Percentiles rank a stretch among this genome's conserved stretches.
Evolutionary conservation across 2,797 vertebrate genomes (phyloP).

Genomic region (Sebastes itinus): DNA sequence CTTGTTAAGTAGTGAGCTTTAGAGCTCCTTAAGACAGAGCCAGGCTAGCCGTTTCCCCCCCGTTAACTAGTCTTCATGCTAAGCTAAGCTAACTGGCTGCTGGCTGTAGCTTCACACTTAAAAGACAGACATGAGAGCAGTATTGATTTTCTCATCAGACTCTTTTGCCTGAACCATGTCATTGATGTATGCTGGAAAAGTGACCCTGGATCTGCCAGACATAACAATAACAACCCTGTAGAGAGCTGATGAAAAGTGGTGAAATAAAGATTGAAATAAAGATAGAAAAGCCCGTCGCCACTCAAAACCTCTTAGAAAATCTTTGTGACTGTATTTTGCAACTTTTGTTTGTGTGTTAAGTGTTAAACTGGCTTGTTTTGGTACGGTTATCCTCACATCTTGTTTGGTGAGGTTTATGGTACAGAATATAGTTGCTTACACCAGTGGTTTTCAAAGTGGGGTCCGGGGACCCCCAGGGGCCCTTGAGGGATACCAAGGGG

Average conservation of each 20-base stretch:
- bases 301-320: neutral
- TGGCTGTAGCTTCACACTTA: too few relatives aligned
- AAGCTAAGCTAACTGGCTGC: neutral
- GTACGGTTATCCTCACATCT: neutral
- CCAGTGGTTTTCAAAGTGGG: too few relatives aligned
- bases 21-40: neutral
- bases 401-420: neutral
- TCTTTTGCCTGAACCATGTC: neutral
- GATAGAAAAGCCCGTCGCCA: neutral
- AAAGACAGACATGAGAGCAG: neutral
- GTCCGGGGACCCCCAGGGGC: too few relatives aligned
- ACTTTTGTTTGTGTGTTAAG: neutral
- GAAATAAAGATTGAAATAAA: neutral
- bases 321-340: neutral
- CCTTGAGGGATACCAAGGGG: fast-evolving
- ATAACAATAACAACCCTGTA: neutral
- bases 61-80: neutral
- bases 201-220: neutral
- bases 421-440: neutral
- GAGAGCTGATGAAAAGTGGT: too few relatives aligned
- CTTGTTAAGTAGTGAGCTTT: conserved; percentile 3
- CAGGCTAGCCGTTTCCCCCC: too few relatives aligned
- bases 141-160: neutral
- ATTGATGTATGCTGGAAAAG: neutral
- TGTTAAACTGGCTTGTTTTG: neutral